Base-by-base conservation (phyloP, 2,888 invertebrate species). In the Lithophane socia region DNA sequence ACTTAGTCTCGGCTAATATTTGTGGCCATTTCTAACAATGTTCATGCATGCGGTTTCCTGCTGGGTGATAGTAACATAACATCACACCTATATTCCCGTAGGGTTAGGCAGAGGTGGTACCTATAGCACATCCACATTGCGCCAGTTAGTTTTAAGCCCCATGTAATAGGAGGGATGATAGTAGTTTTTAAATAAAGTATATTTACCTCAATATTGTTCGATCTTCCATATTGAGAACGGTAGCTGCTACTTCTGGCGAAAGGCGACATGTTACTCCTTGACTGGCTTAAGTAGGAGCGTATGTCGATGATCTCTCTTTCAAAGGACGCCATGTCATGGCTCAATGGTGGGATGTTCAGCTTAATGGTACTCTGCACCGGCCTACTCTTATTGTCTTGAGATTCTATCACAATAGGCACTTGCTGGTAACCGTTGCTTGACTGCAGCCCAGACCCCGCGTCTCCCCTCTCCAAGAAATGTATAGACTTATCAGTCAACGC, bases 221-320 rank as follows among this genome's bases (percentile, higher is more conserved):
- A 97, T 90, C 97, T 95, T 37, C 98, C 97, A 87, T 97, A 97
- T 88, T 98, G 98, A 12, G 98, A 98, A 75, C 98, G 96, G 91
- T 98, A 98, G 93, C 98, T 98, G 90, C 98, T 98, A 74, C 97
- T 97, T 87, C 98, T 96, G 7, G 97, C 97, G 87, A 98, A 98
- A 3, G 97, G 97, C 18, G 97, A 97, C 92, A 98, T 97, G 89
- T 98, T 98, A 91, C 98, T 98, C 82, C 98, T 95, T 4, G 98
- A 98, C 91, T 98, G 98, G 87, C 98, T 98, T 83, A 98, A 97
- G 89, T 98, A 98, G 18, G 98, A 98, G 86, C 98, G 97, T 63
- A 98, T 97, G 89, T 98, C 98, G 79, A 98, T 97, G 47, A 97
- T 97, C 90, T 98, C 98, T 82, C 94, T 96, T 82, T 97, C 97